A percentile compares a stretch with the other conserved stretches of the same genome.
phyloP scores from a whole-genome alignment of 2,113 vertebrate genomes.

The Lepidothrix coronata region DNA sequence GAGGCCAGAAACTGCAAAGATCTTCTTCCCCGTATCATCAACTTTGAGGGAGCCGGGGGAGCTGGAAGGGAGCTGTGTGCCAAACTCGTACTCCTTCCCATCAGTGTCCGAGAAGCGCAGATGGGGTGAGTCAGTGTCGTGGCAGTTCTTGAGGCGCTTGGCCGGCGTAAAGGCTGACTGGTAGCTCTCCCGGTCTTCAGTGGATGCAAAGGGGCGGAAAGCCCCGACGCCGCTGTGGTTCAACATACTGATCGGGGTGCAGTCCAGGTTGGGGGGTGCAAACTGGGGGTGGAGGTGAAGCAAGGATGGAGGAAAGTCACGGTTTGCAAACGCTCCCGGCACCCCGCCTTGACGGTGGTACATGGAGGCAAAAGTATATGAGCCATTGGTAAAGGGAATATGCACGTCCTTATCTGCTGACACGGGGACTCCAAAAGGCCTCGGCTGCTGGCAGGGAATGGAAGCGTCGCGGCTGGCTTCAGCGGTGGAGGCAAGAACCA shows the following conservation, averaged over 20 bases:
- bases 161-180: constrained; percentile 98
- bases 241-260: constrained; percentile 97
- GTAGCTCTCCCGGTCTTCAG: constrained; percentile 95
- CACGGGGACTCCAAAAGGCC: constrained; percentile 95
- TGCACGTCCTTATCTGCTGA: constrained; percentile 98
- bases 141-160: constrained; percentile 97
- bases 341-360: constrained; percentile 97
- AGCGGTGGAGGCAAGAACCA: constrained; percentile 97
- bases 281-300: constrained; percentile 98
- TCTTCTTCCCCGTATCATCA: constrained; percentile 96
- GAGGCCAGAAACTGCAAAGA: constrained; percentile 97
- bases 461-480: constrained; percentile 97
- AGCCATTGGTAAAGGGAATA: constrained; percentile 97
- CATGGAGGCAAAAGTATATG: constrained; percentile 98
- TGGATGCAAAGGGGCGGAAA: constrained; percentile 95
- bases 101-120: constrained; percentile 98
- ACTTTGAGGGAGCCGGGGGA: constrained; percentile 95
- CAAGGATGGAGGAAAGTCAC: constrained; percentile 96
- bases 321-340: constrained; percentile 92
- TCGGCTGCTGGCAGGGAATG: constrained; percentile 95
- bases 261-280: constrained; percentile 97
- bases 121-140: constrained; percentile 95
- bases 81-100: constrained; percentile 98
- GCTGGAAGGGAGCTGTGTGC: constrained; percentile 89
- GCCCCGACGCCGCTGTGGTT: constrained; percentile 97